Evolutionary conservation across 92 coral and sea anemone genomes (phyloP).

Genomic region (Parazoanthus darwini): DNA sequence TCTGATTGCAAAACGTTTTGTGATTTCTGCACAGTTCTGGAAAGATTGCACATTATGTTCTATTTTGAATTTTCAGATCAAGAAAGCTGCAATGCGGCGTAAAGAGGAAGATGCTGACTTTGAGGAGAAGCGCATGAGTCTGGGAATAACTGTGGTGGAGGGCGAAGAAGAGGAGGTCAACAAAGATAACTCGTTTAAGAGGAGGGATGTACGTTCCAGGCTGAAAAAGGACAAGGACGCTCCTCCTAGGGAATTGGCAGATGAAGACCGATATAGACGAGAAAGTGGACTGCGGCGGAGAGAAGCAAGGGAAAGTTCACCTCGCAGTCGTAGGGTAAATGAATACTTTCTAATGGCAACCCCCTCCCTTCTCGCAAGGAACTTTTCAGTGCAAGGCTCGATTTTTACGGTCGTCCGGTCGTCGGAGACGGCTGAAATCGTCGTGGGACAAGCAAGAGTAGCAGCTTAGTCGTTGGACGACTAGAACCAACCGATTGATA

Average conservation of each 20-base stretch:
- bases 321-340: constrained; percentile 67
- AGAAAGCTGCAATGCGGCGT: constrained; percentile 86
- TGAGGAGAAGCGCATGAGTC: constrained; percentile 90
- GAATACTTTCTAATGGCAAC: background rate
- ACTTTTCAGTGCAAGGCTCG: background rate
- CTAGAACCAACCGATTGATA: too few relatives aligned
- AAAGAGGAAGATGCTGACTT: constrained; percentile 94
- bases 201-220: constrained; percentile 75
- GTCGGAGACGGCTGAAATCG: too few relatives aligned
- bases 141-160: constrained; percentile 85
- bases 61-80: constrained; percentile 51
- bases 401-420: too few relatives aligned
- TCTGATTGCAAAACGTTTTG: background rate
- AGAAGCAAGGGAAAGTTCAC: constrained; percentile 64
- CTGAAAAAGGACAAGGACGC: constrained; percentile 68
- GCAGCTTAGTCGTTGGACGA: too few relatives aligned
- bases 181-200: constrained; percentile 75
- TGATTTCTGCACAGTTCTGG: background rate
- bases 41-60: background rate
- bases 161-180: constrained; percentile 83
- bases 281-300: constrained; percentile 77
- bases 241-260: constrained; percentile 51
- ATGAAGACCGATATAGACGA: constrained; percentile 57
- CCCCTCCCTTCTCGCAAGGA: background rate
- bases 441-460: too few relatives aligned